Base-by-base conservation (phyloP, 1,140 invertebrate species). In the Samia ricini region DNA sequence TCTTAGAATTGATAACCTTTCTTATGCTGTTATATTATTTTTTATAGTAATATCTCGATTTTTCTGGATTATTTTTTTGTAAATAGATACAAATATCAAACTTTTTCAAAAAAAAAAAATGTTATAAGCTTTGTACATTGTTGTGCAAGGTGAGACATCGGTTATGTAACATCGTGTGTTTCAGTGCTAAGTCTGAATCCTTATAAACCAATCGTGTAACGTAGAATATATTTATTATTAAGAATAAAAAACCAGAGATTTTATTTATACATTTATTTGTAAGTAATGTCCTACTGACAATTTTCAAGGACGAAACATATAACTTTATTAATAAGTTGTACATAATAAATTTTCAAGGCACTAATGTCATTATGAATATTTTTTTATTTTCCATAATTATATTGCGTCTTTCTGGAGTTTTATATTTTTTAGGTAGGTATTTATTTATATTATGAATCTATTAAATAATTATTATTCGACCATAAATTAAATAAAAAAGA, bases 401-500 rank as follows among this genome's bases (percentile, higher is more conserved):
- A 85, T 76, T 79, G 85, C 76, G 69, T 77, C 74, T 72, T 71
- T 10, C 33, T 51, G 62, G 63, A 76, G 61, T 76, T 68, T 68
- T 82, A 86, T 81, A 76, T 78, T 81, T 66, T 73, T 79, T 69
- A 68, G 60, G 56, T 69, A 75, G 64, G 59, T 68, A 69, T 61
- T 70, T 78, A 51, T 71, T 76, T 83, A 83, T 77, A 85, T 82
- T 83, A 82, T 71, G 64, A 77, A 79, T 83, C 79, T 76, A 85
- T 79, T 81, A 75, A 76, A 83, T 83, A 85, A 70, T 67, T 88
- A 83, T 83, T 81, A 76, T 81, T 85, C 77, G 74, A 85, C 80
- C 82, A 88, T 88, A 90, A 88, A 88, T 88, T 83, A 87, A 67
- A 72, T 85, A 77, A 85, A 88, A 83, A 76, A 42, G 33, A 81